Base-by-base conservation (phyloP, 2,113 vertebrate genomes). In the Crotalus helleri region DNA sequence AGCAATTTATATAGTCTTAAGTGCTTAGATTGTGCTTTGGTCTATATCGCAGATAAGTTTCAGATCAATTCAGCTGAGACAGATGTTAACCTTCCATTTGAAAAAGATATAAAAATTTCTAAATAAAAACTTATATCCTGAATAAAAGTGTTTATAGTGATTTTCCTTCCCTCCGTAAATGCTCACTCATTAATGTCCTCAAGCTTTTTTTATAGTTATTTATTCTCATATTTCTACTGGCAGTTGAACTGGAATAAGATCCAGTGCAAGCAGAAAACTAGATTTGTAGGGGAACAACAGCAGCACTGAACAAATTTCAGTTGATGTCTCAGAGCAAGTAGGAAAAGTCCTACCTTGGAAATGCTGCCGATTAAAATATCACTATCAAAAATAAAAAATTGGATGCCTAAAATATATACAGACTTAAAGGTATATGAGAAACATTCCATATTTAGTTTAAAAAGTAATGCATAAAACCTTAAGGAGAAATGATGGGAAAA, bases 361-460 rank as follows among this genome's bases (percentile, higher is more conserved):
- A 64, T 17, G 26, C 55, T 88, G 87, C 92, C 23, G 91, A 69
- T 54, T 93, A 74, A 89, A 94, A 93, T 61, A 57, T 92, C 59
- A 23, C 58, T 59, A 2, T 1, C 19, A 85, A 94, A 93, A 64
- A 95, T 90, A 33, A 94, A 92, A 96, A 92, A 69, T n/a, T 0
- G n/a, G 23, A 57, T 44, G 91, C 92, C 87, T 89, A 92, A 92
- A 93, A 87, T 0, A 0, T 3, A 74, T 19, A 85, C 89, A 88
- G 51, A 92, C 94, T 87, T 0, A 21, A 29, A 92, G 39, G 46
- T 74, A 88, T 96, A 91, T 64, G 9, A 33, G 87, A 93, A 64
- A 69, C 87, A 59, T 88, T 93, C 93, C 39, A 39, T 89, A 93
- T 69, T 58, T 57, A 29, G 81, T 94, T 94, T 91, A 94, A 94